These are phyloP conservation scores for Maconellicoccus hirsutus DNA, from an alignment of 1,140 invertebrate genomes.

Conservation along the genomic window DNA sequence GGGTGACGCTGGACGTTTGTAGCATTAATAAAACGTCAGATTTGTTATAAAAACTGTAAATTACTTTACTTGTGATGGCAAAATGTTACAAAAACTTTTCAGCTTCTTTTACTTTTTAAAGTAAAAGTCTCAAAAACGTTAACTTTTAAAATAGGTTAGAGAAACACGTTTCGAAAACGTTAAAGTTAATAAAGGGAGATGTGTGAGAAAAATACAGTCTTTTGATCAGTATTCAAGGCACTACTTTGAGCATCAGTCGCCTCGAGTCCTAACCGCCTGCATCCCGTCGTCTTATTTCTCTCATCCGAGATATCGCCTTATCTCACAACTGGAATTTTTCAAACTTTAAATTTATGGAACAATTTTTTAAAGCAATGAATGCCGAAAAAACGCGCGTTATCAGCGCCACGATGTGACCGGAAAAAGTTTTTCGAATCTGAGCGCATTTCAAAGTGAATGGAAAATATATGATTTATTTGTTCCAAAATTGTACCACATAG, in stretches of 20 bases:
- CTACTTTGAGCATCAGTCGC: slow-evolving; percentile 16
- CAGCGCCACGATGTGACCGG: not conserved
- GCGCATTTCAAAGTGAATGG: not conserved
- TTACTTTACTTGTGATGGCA: slow-evolving; percentile 11
- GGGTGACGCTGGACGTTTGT: not conserved
- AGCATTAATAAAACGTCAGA: slow-evolving; percentile 21
- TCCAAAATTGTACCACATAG: not conserved
- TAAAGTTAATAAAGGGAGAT: slow-evolving; percentile 21
- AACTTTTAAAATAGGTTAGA: slow-evolving; percentile 21
- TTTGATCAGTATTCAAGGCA: slow-evolving; percentile 20
- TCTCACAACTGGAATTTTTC: not conserved
- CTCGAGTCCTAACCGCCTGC: slow-evolving; percentile 11
- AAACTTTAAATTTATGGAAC: slow-evolving; percentile 18
- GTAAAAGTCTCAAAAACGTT: slow-evolving; percentile 19
- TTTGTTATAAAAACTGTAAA: slow-evolving; percentile 23
- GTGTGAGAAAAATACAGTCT: slow-evolving; percentile 21
- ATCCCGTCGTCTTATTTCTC: not conserved
- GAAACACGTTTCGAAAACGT: slow-evolving; percentile 18
- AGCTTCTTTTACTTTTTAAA: slow-evolving; percentile 17
- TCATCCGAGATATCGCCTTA: slow-evolving; percentile 13
- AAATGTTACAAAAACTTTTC: slow-evolving; percentile 15
- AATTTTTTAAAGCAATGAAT: slow-evolving; percentile 11
- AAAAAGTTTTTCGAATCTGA: not conserved
- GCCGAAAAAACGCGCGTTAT: not conserved
- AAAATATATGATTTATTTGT: not conserved